Evolutionary conservation across 2,797 vertebrate genomes (phyloP).

Genomic region (Rhinogobio ventralis): DNA sequence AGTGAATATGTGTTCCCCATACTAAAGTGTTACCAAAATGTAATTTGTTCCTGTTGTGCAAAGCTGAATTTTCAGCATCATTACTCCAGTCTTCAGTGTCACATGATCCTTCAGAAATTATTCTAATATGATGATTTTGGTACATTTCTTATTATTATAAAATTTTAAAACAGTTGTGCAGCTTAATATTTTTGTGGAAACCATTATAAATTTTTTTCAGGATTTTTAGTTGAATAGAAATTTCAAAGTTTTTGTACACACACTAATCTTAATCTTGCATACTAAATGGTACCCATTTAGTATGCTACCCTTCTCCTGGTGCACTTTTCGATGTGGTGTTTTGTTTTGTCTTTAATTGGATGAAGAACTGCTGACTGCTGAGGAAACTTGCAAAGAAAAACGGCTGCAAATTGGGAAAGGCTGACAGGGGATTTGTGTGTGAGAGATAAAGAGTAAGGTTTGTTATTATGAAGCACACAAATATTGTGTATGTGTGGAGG

Average conservation of each 20-base stretch:
- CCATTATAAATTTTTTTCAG: too few species aligned
- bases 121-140: too few species aligned
- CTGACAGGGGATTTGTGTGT: constrained; percentile 30
- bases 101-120: background rate
- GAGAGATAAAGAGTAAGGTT: constrained; percentile 23
- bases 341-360: constrained; percentile 37
- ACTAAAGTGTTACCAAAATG: background rate
- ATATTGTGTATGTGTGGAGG: background rate
- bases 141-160: background rate
- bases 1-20: too few species aligned
- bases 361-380: constrained; percentile 35
- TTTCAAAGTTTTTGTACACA: background rate
- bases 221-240: background rate
- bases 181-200: background rate
- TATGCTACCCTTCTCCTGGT: background rate
- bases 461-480: constrained; percentile 10
- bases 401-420: constrained; percentile 13
- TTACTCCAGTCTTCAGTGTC: background rate
- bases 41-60: background rate
- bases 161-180: background rate
- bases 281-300: constrained; percentile 6
- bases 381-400: background rate
- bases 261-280: background rate
- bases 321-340: constrained; percentile 8
- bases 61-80: background rate